Evolutionary conservation across 2,113 vertebrate species (phyloP), one percentile per base, ranked within the genome.

Genomic region (Poeciliopsis prolifica): DNA sequence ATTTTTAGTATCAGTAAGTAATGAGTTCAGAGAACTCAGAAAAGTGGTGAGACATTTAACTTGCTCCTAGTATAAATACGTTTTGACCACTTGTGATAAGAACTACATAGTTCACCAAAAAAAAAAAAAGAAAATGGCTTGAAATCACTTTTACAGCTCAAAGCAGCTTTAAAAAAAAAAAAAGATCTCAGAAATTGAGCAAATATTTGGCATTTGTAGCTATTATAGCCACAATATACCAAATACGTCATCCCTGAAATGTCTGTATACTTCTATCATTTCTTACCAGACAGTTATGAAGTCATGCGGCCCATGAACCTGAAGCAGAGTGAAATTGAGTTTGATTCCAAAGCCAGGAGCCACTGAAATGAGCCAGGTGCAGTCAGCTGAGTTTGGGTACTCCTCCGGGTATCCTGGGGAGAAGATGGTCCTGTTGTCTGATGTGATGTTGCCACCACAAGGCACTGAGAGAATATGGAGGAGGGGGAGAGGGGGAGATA

Each of bases 241-340:
- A 24, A 54, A 22, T 17, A n/a, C 10, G 9, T 61, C 35, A 67
- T 68, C 44, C 29, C 33, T 44, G 37, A 29, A 5, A 61, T 61
- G 17, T 60, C 14, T 35, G 14, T 19, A 22, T 37, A 44, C 75
- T 61, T 12, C 3, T 26, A n/a, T 29, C 1, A 30, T 58, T 37
- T 65, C 97, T 91, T 93, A 99, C 98, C 98, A 99, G 75, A 99
- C 82, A 0, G 97, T 97, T 93, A 99, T 96, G 95, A 97, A 98
- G 83, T 99, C 97, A 17, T 98, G 97, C 0, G 96, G 96, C 60
- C 96, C 96, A 29, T 99, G 98, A 3, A 96, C 95, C 75, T 99
- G 96, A 86, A 99, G 94, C 68, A 99, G 89, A 67, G 96, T 98
- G 91, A 99, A 96, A 94, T 98, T 99, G 74, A 99, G 94, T 61